Percentiles rank a stretch among this genome's conserved stretches.
phyloP scores from a whole-genome alignment of 2,113 vertebrate species.

The Crotalus tigris region DNA sequence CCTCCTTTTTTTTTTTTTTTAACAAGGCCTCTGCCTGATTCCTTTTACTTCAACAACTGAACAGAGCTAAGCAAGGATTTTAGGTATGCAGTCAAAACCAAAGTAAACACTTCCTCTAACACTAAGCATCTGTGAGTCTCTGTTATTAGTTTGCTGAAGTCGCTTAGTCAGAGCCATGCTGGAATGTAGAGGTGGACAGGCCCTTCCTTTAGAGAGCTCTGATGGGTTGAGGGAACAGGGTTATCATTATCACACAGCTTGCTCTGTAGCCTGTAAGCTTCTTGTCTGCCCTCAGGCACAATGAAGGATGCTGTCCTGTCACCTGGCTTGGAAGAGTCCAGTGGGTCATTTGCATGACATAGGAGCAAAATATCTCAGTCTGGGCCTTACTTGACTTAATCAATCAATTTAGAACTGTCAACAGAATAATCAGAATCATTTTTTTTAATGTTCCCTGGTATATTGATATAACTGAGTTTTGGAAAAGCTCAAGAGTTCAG shows the following conservation, averaged over 20 bases:
- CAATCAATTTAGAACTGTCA: neutral
- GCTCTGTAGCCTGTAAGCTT: neutral
- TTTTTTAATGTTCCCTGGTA: neutral
- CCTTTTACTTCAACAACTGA: neutral
- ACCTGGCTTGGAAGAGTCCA: neutral
- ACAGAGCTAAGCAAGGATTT: neutral
- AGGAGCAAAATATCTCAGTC: neutral
- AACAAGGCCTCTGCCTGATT: neutral
- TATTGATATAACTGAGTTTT: neutral
- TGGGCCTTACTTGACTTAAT: neutral
- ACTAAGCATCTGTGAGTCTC: neutral
- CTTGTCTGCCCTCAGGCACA: neutral
- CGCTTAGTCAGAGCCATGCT: neutral
- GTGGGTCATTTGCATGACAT: neutral
- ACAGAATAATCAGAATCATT: neutral
- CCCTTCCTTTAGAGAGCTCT: neutral
- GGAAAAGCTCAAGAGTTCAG: neutral
- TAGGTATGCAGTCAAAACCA: neutral
- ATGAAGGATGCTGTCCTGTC: neutral
- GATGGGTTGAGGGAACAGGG: neutral
- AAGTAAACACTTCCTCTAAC: neutral
- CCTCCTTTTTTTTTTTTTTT: neutral
- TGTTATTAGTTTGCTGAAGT: neutral
- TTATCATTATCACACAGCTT: neutral
- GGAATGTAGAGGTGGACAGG: neutral